Evolutionary conservation across 2,888 invertebrate species (phyloP).

Genomic region (Drosophila putrida): DNA sequence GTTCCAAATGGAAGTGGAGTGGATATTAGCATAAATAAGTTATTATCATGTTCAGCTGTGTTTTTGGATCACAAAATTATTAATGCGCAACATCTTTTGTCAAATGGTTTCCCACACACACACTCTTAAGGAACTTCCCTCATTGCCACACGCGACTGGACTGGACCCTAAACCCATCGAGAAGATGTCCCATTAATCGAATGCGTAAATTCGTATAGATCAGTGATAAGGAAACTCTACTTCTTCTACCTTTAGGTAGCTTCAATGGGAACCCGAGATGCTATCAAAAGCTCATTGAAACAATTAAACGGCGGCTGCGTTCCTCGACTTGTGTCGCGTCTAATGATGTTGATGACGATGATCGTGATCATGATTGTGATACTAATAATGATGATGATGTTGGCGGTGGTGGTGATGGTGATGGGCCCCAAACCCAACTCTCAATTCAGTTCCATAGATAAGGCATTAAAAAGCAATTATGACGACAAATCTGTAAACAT

Average conservation of each 20-base stretch:
- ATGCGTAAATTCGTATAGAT: slow-evolving; percentile 69
- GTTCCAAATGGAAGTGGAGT: background rate
- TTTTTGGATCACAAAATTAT: slow-evolving; percentile 27
- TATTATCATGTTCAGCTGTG: slow-evolving; percentile 51
- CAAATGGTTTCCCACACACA: slow-evolving; percentile 59
- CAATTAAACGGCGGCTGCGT: slow-evolving; percentile 66
- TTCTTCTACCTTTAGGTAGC: slow-evolving; percentile 18
- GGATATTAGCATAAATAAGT: slow-evolving; percentile 2
- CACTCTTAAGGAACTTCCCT: slow-evolving; percentile 5
- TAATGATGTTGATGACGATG: slow-evolving; percentile 59
- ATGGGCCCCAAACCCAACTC: slow-evolving; percentile 16
- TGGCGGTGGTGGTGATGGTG: slow-evolving; percentile 1
- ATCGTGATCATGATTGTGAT: slow-evolving; percentile 4
- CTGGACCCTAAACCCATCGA: slow-evolving; percentile 20
- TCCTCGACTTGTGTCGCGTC: slow-evolving; percentile 42
- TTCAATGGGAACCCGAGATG: slow-evolving; percentile 39
- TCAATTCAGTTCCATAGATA: slow-evolving; percentile 63
- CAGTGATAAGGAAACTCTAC: slow-evolving; percentile 47
- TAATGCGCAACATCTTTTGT: slow-evolving; percentile 6
- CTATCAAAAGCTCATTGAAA: slow-evolving; percentile 71
- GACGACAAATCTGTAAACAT: slow-evolving; percentile 83
- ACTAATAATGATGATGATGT: slow-evolving; percentile 13
- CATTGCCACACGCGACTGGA: slow-evolving; percentile 46
- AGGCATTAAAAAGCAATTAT: slow-evolving; percentile 83
- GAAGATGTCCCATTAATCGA: slow-evolving; percentile 57